phyloP scores from a whole-genome alignment of 2,888 invertebrate species.

The Nemoura dubitans region DNA sequence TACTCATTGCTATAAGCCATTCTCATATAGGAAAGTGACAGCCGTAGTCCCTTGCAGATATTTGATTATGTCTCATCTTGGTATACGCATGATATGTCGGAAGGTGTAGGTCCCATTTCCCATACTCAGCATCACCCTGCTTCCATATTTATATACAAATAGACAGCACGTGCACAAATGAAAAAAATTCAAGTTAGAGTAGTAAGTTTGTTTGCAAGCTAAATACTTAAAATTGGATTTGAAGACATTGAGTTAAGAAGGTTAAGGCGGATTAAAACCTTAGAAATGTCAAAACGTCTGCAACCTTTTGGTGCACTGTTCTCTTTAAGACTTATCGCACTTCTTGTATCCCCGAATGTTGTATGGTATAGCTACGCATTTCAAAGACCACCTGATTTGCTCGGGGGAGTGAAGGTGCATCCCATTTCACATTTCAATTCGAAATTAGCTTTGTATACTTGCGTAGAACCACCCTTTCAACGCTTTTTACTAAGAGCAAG shows the following conservation, averaged over 20 bases:
- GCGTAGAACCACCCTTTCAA: too few relatives aligned
- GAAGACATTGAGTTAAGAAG: constrained; percentile 45
- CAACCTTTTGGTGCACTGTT: constrained; percentile 35
- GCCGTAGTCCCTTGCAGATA: too few relatives aligned
- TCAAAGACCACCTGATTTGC: constrained; percentile 1
- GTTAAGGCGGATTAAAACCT: constrained; percentile 48
- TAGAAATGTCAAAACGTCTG: constrained; percentile 48
- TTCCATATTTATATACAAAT: not conserved
- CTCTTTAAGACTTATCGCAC: constrained; percentile 36
- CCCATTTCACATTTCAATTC: too few relatives aligned
- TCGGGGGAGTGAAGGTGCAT: not conserved
- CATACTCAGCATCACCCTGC: too few relatives aligned
- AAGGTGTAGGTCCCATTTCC: too few relatives aligned
- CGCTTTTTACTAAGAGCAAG: not conserved
- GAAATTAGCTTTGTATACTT: too few relatives aligned
- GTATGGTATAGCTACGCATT: not conserved
- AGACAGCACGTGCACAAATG: not conserved
- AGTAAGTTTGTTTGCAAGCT: constrained; percentile 37
- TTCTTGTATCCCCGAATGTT: constrained; percentile 21
- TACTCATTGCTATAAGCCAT: too few relatives aligned
- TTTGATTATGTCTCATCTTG: too few relatives aligned
- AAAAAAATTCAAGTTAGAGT: not conserved
- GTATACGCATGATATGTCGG: too few relatives aligned
- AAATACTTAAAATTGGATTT: constrained; percentile 49
- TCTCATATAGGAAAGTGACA: too few relatives aligned